These are phyloP conservation scores for Glyptemys insculpta DNA, from an alignment of 2,797 vertebrate genomes.

Conservation along the genomic window DNA sequence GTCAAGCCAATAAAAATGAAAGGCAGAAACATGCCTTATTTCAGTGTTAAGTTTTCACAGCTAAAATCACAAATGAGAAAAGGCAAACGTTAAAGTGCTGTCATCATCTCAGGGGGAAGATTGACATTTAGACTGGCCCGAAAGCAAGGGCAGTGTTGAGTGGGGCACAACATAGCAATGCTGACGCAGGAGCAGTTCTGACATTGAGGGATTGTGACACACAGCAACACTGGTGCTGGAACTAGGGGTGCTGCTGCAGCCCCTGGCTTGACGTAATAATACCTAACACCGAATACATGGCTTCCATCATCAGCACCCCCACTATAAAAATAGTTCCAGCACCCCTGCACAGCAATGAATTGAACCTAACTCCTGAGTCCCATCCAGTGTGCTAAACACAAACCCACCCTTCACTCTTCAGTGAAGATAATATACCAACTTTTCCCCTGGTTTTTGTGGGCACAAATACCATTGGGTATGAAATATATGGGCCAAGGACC, in stretches of 20 bases:
- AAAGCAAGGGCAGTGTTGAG: neutral
- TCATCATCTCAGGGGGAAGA: neutral
- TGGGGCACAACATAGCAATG: neutral
- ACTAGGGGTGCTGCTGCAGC: too few relatives aligned
- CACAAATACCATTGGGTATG: neutral
- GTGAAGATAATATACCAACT: fast-evolving
- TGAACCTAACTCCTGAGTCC: neutral
- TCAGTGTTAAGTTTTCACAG: neutral
- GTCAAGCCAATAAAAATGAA: constrained; percentile 4
- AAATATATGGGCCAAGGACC: fast-evolving
- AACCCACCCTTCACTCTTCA: neutral
- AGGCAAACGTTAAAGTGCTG: neutral
- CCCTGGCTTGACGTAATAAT: too few relatives aligned
- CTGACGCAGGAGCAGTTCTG: neutral
- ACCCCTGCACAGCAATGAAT: neutral
- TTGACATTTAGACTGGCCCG: neutral
- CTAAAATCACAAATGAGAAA: neutral
- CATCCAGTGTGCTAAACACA: neutral
- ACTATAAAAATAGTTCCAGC: too few relatives aligned
- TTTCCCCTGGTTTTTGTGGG: neutral
- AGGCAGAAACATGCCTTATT: neutral
- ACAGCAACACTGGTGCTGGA: too few relatives aligned
- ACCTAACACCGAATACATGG: too few relatives aligned
- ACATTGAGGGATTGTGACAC: neutral
- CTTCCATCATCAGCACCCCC: too few relatives aligned